Conservation (phyloP, 2,888 invertebrate species). For the Metopia argyrocephala region DNA sequence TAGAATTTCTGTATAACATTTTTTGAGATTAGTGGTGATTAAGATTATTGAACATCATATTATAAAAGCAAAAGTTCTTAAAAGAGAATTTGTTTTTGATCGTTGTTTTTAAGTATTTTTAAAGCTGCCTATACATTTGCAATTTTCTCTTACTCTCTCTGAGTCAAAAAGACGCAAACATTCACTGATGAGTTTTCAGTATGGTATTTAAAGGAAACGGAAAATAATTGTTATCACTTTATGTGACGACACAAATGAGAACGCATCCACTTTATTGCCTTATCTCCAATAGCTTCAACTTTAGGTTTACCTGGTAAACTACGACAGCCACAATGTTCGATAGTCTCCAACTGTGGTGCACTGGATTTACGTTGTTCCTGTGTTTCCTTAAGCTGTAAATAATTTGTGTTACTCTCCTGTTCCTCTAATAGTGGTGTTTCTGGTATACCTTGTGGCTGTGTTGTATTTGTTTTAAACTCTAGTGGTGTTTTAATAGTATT, state of each 20-base stretch:
- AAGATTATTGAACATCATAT: no score
- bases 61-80: slow-evolving; percentile 11
- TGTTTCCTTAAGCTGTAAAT: background rate
- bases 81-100: slow-evolving; percentile 22
- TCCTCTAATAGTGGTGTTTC: slow-evolving; percentile 35
- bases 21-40: no score
- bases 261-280: slow-evolving; percentile 78
- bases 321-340: slow-evolving; percentile 72
- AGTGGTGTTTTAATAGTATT: background rate
- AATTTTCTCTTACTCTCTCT: no score
- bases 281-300: slow-evolving; percentile 78
- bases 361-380: slow-evolving; percentile 24
- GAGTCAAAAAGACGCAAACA: no score
- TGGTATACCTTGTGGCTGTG: slow-evolving; percentile 27
- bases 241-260: slow-evolving; percentile 78
- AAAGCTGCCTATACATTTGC: background rate
- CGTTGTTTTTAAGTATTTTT: slow-evolving; percentile 33
- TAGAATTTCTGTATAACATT: no score
- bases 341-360: slow-evolving; percentile 64
- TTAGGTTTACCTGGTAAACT: slow-evolving; percentile 75
- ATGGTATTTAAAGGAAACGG: no score
- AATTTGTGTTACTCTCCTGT: background rate
- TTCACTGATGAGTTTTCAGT: no score
- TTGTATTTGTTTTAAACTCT: background rate
- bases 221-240: slow-evolving; percentile 71